Percentiles rank a stretch among this genome's conserved stretches.
These are phyloP conservation scores for Drosophila guanche DNA, from an alignment of 1,140 invertebrate genomes.

Conservation along the genomic window DNA sequence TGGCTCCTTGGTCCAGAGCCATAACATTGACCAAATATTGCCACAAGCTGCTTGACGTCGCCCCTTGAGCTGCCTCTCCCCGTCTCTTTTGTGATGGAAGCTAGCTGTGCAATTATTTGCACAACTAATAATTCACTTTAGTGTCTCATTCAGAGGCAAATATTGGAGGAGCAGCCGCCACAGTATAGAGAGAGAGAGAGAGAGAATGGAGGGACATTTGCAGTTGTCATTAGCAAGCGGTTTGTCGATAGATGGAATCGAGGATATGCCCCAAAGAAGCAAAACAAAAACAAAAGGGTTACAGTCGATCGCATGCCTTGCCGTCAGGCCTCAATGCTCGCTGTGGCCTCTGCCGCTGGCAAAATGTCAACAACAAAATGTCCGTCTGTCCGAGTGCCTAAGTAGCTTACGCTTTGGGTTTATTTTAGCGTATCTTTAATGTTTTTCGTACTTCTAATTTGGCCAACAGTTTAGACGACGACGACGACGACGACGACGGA, in stretches of 20 bases:
- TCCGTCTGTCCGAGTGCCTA: not conserved
- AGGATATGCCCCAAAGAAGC: not conserved
- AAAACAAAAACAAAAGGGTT: not conserved
- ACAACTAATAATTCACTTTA: constrained; percentile 81
- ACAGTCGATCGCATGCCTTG: constrained; percentile 5
- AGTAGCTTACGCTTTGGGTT: constrained; percentile 14
- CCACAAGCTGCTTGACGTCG: constrained; percentile 51
- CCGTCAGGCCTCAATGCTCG: constrained; percentile 2
- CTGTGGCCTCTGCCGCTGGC: constrained; percentile 17
- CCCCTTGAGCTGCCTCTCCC: not conserved
- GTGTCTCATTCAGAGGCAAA: constrained; percentile 67
- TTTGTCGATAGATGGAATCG: constrained; percentile 13
- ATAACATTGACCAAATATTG: constrained; percentile 66
- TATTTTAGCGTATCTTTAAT: constrained; percentile 11
- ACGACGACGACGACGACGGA: constrained; percentile 12
- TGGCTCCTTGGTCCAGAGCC: not conserved
- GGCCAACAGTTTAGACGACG: constrained; percentile 13
- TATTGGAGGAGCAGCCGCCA: constrained; percentile 44
- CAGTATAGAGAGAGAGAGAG: not conserved
- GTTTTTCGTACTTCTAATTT: constrained; percentile 32
- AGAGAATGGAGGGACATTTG: constrained; percentile 2
- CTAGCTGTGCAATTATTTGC: constrained; percentile 76
- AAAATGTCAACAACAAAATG: constrained; percentile 49
- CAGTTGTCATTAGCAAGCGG: constrained; percentile 25
- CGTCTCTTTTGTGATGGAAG: constrained; percentile 20